phyloP scores from a whole-genome alignment of 2,797 vertebrate genomes.

The Glyptemys insculpta region DNA sequence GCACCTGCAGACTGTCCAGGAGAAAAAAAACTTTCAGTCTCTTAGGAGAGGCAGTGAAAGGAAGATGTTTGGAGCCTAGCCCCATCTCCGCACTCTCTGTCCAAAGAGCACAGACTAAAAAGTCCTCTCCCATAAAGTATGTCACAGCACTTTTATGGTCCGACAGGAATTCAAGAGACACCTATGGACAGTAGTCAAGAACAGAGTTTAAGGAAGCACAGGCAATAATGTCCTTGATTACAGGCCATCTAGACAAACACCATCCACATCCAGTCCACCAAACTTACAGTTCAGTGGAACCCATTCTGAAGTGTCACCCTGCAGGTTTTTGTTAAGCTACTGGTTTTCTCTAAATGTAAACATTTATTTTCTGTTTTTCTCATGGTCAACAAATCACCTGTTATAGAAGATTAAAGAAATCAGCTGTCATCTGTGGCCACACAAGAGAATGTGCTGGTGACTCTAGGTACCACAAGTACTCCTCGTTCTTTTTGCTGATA shows the following conservation, averaged over 20 bases:
- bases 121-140: background rate
- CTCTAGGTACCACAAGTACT: background rate
- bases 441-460: background rate
- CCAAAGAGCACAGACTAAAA: background rate
- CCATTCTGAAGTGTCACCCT: background rate
- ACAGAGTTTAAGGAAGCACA: accelerated
- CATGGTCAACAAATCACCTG: background rate
- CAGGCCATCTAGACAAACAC: background rate
- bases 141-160: background rate
- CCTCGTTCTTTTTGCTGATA: no score
- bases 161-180: accelerated
- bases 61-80: background rate
- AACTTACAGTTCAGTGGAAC: background rate
- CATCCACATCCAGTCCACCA: background rate
- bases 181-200: accelerated
- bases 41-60: background rate
- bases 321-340: background rate
- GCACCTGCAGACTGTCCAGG: background rate
- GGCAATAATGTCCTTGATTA: background rate
- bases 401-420: background rate
- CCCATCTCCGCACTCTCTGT: background rate
- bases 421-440: accelerated
- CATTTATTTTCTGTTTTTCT: background rate
- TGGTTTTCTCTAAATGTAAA: accelerated
- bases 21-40: background rate